Evolutionary conservation across 2,113 vertebrate genomes (phyloP).

Genomic region (Polypterus bichir): DNA sequence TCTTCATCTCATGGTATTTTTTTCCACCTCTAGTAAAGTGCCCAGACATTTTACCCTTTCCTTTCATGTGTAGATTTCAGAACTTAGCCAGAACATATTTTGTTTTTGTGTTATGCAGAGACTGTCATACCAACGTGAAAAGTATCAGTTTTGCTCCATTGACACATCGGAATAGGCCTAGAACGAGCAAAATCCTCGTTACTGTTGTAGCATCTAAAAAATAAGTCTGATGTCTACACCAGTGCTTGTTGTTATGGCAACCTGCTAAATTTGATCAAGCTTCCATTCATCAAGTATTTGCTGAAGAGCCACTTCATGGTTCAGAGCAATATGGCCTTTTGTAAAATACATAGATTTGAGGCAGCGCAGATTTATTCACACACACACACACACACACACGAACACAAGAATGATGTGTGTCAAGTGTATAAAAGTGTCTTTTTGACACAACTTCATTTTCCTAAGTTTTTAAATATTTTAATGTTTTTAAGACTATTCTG

Average conservation of each 20-base stretch:
- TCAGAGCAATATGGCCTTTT: neutral
- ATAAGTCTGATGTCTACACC: neutral
- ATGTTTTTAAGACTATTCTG: too few species aligned
- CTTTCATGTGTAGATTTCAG: too few species aligned
- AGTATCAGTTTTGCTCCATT: neutral
- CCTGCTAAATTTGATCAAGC: neutral
- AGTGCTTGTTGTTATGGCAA: neutral
- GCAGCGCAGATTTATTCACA: neutral
- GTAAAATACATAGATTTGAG: neutral
- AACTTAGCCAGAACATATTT: too few species aligned
- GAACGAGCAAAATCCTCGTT: neutral
- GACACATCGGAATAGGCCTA: neutral
- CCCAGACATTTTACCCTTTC: too few species aligned
- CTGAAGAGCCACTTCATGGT: neutral
- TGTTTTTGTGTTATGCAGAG: too few species aligned
- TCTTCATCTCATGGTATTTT: too few species aligned
- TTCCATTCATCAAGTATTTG: neutral
- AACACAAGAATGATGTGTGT: too few species aligned
- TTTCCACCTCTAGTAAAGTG: too few species aligned
- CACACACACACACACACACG: neutral
- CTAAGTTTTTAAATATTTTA: too few species aligned
- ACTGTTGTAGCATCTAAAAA: neutral
- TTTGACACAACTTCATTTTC: too few species aligned
- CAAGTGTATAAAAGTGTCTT: too few species aligned
- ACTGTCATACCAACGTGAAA: too few species aligned